These are phyloP conservation scores for Hippocampus comes DNA, from an alignment of 2,113 vertebrate genomes.

Conservation along the genomic window DNA sequence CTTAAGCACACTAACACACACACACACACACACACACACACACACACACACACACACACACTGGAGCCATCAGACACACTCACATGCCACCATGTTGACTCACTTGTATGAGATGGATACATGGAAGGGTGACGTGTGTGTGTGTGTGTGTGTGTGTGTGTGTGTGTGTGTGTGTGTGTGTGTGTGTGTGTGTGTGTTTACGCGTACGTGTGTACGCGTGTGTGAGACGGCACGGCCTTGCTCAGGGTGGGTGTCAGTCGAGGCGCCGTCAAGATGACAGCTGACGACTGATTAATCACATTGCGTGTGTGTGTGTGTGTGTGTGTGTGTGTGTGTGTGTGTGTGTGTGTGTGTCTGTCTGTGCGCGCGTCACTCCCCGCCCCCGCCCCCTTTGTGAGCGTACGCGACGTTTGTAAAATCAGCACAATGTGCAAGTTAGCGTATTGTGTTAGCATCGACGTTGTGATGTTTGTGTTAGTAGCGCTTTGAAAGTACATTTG, in stretches of 20 bases:
- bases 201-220: background rate
- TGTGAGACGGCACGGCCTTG: slow-evolving; percentile 23
- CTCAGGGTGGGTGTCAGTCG: slow-evolving; percentile 34
- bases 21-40: slow-evolving; percentile 14
- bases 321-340: too few species aligned
- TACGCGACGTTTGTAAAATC: background rate
- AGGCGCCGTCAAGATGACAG: slow-evolving; percentile 33
- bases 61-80: slow-evolving; percentile 52
- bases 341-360: background rate
- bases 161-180: slow-evolving; percentile 6
- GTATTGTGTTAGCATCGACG: slow-evolving; percentile 19
- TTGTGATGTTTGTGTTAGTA: slow-evolving; percentile 25
- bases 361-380: background rate
- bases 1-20: slow-evolving; percentile 22
- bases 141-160: slow-evolving; percentile 1
- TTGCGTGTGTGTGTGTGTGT: slow-evolving; percentile 5
- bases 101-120: slow-evolving; percentile 40
- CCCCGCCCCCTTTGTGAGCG: background rate
- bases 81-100: slow-evolving; percentile 60
- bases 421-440: fast-evolving
- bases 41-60: slow-evolving; percentile 17
- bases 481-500: slow-evolving; percentile 1
- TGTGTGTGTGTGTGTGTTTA: slow-evolving; percentile 5
- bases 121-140: slow-evolving; percentile 8
- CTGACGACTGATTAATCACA: slow-evolving; percentile 20